A percentile compares a stretch with the other conserved stretches of the same genome.
These are phyloP conservation scores for Athalia circularis DNA, from an alignment of 2,888 invertebrate species.

Conservation along the genomic window DNA sequence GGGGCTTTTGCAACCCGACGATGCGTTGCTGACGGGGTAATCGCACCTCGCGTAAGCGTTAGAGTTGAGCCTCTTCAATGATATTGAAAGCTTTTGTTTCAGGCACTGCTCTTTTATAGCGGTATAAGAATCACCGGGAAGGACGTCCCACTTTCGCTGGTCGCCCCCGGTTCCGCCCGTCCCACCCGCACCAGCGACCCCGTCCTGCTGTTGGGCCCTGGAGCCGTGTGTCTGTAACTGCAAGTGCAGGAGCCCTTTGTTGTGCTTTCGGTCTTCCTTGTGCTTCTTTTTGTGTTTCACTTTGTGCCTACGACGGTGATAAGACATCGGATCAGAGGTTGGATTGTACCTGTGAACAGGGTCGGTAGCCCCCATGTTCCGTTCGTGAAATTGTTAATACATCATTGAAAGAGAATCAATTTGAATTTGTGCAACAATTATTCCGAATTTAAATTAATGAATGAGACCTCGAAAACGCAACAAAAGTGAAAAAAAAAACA, in stretches of 20 bases:
- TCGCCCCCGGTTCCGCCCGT: conserved; percentile 34
- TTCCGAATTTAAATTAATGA: no score
- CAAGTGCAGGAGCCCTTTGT: conserved; percentile 53
- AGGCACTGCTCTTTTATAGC: conserved; percentile 83
- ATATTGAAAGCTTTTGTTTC: conserved; percentile 85
- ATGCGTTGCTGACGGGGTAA: conserved; percentile 71
- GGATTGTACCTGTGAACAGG: conserved; percentile 64
- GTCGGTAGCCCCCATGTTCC: not conserved
- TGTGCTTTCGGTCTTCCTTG: conserved; percentile 78
- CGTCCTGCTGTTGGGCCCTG: conserved; percentile 45
- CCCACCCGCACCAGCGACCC: conserved; percentile 14
- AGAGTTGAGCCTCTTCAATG: conserved; percentile 82
- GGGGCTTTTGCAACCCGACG: conserved; percentile 75
- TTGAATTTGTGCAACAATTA: no score
- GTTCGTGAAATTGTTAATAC: not conserved
- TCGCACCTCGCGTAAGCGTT: conserved; percentile 80
- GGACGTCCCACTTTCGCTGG: conserved; percentile 73
- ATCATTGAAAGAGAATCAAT: no score
- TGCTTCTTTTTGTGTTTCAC: conserved; percentile 88
- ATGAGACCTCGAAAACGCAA: no score
- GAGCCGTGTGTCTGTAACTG: conserved; percentile 34
- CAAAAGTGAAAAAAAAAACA: no score
- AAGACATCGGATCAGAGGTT: conserved; percentile 67
- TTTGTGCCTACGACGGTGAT: conserved; percentile 78
- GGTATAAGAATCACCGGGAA: conserved; percentile 73